These are phyloP conservation scores for Leistus spinibarbis DNA, from an alignment of 2,888 invertebrate genomes.

Conservation along the genomic window DNA sequence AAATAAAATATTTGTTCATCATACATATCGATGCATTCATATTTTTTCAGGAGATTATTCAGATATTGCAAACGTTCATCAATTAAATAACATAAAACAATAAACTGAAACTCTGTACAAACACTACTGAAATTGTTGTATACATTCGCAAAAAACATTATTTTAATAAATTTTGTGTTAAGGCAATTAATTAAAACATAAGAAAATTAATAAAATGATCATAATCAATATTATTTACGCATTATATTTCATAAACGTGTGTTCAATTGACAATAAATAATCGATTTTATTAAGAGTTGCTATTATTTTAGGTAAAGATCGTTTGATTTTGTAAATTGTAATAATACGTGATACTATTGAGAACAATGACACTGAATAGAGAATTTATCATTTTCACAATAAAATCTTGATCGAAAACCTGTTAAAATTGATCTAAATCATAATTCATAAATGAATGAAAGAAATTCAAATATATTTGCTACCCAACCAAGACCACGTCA, in stretches of 20 bases:
- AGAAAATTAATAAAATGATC: background rate
- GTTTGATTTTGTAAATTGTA: background rate
- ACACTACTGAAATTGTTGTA: slow-evolving; percentile 9
- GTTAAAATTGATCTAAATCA: too few relatives aligned
- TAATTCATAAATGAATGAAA: too few relatives aligned
- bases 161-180: background rate
- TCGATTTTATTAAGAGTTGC: background rate
- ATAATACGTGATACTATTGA: background rate
- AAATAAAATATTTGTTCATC: background rate
- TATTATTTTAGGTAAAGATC: background rate
- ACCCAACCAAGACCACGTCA: too few relatives aligned
- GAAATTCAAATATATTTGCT: too few relatives aligned
- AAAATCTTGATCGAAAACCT: slow-evolving; percentile 4
- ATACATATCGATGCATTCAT: background rate
- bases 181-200: background rate
- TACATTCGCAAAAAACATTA: background rate
- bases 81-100: background rate
- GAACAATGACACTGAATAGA: background rate
- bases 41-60: background rate
- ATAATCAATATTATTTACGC: background rate
- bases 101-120: slow-evolving; percentile 5
- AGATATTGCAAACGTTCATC: background rate
- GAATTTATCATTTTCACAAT: slow-evolving; percentile 2
- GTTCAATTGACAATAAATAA: background rate
- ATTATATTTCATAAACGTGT: background rate